Percentiles rank a stretch among this genome's conserved stretches.
phyloP scores from a whole-genome alignment of 1,140 invertebrate genomes.

The Lepidostoma basale region DNA sequence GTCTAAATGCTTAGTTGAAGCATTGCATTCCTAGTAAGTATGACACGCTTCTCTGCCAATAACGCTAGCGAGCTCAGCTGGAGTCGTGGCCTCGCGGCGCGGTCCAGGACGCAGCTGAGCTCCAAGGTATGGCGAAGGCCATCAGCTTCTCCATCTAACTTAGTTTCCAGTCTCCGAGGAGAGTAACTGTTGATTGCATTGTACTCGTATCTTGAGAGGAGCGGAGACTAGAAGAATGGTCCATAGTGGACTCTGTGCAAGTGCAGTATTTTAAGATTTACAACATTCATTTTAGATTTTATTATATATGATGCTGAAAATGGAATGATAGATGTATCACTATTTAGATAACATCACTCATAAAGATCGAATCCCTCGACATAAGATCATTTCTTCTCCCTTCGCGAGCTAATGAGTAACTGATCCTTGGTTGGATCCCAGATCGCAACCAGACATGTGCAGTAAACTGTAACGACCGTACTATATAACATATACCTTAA shows the following conservation, averaged over 20 bases:
- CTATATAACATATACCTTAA: too few relatives aligned
- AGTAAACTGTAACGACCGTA: too few relatives aligned
- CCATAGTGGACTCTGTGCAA: slow-evolving; percentile 31
- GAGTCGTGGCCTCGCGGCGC: slow-evolving; percentile 12
- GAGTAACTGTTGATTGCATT: slow-evolving; percentile 5
- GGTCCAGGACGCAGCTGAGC: slow-evolving; percentile 41
- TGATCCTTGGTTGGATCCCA: too few relatives aligned
- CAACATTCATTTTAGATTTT: slow-evolving; percentile 23
- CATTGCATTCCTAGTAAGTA: slow-evolving; percentile 46
- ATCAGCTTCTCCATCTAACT: slow-evolving; percentile 37
- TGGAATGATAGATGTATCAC: slow-evolving; percentile 46
- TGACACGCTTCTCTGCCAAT: slow-evolving; percentile 44
- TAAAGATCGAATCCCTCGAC: neutral
- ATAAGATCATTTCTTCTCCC: neutral
- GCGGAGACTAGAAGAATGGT: slow-evolving; percentile 29
- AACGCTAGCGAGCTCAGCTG: slow-evolving; percentile 43
- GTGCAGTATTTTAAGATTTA: slow-evolving; percentile 28
- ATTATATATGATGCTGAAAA: slow-evolving; percentile 23
- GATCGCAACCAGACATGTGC: too few relatives aligned
- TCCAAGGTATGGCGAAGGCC: slow-evolving; percentile 42
- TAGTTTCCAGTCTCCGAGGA: slow-evolving; percentile 40
- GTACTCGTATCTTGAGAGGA: slow-evolving; percentile 27
- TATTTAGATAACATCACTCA: slow-evolving; percentile 39
- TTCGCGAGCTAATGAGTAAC: too few relatives aligned
- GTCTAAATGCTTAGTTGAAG: slow-evolving; percentile 33